Evolutionary conservation across 1,140 invertebrate species (phyloP), one percentile per base, ranked within the genome.

Genomic region (Mamestra configurata): DNA sequence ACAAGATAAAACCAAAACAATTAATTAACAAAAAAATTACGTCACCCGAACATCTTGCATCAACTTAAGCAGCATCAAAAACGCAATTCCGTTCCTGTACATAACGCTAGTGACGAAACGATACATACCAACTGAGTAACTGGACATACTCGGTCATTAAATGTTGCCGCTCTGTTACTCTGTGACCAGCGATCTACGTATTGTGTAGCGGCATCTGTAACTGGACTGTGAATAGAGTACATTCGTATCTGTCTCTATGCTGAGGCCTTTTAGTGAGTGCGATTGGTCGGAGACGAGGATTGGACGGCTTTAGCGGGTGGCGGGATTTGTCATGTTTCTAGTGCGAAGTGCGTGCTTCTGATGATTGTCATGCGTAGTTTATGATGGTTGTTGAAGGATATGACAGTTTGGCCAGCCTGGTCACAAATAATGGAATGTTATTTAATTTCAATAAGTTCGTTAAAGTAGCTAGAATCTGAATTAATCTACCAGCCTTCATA

Each of bases 91-190:
- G 27, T 51, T 77, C 43, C 40, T 37, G 70, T 72, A 68, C 75
- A 77, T 77, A 66, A 77, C 24, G 73, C 18, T 37, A 40, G 59
- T 93, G 92, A 89, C 89, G 92, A 92, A 91, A 92, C 86, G 78
- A 81, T 81, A 83, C 72, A 84, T 86, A 83, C 82, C 57, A 82
- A 80, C 85, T 88, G 61, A 66, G 85, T 89, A 87, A 89, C 79
- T 86, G 88, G 87, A 88, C 88, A 89, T 86, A 88, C 88, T 85
- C 84, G 87, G 90, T 92, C 91, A 88, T 94, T 94, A 94, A 93
- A 89, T 88, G 86, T 92, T 93, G 90, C 90, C 92, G 93, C 90
- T 94, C 93, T 93, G 91, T 89, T 94, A 92, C 85, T 73, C 84
- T 79, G 76, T 88, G 89, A 84, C 87, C 86, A 86, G 66, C 79